These are phyloP conservation scores for Stichodactyla mertensii DNA, from an alignment of 64 coral and sea anemone species.

Conservation along the genomic window DNA sequence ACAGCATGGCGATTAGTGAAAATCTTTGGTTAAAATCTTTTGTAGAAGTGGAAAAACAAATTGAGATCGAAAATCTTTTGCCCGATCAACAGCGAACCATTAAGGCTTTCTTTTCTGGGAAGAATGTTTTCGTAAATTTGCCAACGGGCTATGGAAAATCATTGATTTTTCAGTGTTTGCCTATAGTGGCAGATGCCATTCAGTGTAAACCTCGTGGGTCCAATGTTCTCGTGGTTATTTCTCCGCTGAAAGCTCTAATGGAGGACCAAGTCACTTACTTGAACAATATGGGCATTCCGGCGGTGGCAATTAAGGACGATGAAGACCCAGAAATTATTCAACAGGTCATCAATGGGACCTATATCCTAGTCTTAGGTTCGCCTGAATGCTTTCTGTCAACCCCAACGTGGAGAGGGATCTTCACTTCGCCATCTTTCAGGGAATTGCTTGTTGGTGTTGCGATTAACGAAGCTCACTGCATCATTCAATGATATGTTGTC, in stretches of 20 bases:
- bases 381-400: constrained; percentile 51
- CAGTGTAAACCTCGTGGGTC: neutral
- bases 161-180: constrained; percentile 22
- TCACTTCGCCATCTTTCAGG: too few species aligned
- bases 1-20: too few species aligned
- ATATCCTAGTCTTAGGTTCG: constrained; percentile 38
- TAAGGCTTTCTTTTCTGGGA: too few species aligned
- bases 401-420: neutral
- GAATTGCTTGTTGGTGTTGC: too few species aligned
- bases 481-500: too few species aligned
- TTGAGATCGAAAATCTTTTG: too few species aligned
- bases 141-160: too few species aligned
- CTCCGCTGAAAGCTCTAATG: constrained; percentile 23
- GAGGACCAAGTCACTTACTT: constrained; percentile 14
- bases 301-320: constrained; percentile 23
- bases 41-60: too few species aligned
- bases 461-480: too few species aligned
- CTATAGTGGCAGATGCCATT: neutral
- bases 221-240: constrained; percentile 9
- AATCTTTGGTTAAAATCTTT: too few species aligned
- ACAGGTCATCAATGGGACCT: constrained; percentile 47
- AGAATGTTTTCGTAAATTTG: too few species aligned
- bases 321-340: constrained; percentile 36
- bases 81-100: too few species aligned
- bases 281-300: constrained; percentile 25